phyloP scores from a whole-genome alignment of 2,113 vertebrate species.

The Litocranius walleri region DNA sequence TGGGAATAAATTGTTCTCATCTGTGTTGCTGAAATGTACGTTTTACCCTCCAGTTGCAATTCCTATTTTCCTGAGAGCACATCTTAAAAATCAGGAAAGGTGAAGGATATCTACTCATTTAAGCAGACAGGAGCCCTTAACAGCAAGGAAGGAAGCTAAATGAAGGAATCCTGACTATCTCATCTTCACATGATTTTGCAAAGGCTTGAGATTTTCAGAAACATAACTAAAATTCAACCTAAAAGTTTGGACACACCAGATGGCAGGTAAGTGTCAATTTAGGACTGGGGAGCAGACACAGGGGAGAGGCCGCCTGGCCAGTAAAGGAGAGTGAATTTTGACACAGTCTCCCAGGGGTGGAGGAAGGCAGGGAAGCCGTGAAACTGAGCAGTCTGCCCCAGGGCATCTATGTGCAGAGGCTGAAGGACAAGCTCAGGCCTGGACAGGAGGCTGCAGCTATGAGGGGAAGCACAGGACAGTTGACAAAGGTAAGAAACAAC shows the following conservation, averaged over 20 bases:
- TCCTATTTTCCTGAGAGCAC: conserved; percentile 41
- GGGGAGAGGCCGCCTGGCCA: not conserved
- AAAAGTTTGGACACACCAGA: not conserved
- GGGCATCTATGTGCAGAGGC: not conserved
- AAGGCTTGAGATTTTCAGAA: conserved; percentile 27
- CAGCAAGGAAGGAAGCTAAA: not conserved
- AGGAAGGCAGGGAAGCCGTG: not conserved
- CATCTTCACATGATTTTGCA: conserved; percentile 18
- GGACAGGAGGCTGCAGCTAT: not conserved
- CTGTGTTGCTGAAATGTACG: conserved; percentile 43
- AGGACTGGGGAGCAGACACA: not conserved
- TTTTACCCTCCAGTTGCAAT: conserved; percentile 46
- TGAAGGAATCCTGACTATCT: not conserved
- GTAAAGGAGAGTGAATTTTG: not conserved
- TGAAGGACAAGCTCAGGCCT: not conserved
- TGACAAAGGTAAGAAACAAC: not conserved
- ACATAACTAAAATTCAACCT: not conserved
- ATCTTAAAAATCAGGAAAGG: conserved; percentile 26
- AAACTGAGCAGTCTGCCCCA: not conserved
- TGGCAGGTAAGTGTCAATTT: not conserved
- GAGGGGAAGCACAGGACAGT: not conserved
- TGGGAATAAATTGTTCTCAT: conserved; percentile 60
- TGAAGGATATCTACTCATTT: not conserved
- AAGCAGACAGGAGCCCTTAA: not conserved
- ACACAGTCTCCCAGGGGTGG: not conserved